These are phyloP conservation scores for Chelon labrosus DNA, from an alignment of 2,797 vertebrate species.

Conservation along the genomic window DNA sequence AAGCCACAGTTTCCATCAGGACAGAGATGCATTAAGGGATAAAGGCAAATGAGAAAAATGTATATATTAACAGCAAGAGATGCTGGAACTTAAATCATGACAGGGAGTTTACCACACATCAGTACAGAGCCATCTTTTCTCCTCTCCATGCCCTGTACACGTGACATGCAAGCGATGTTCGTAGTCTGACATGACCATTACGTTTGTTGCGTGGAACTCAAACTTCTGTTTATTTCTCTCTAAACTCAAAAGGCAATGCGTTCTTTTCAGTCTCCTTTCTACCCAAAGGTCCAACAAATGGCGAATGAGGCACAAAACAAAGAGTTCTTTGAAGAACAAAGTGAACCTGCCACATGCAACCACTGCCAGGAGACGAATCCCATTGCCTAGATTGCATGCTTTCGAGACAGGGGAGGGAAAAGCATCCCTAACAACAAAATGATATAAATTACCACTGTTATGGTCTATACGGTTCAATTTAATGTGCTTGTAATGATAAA, in stretches of 20 bases:
- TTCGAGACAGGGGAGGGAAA: slow-evolving; percentile 70
- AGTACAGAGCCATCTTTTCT: slow-evolving; percentile 1
- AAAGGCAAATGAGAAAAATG: slow-evolving; percentile 60
- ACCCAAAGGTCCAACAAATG: slow-evolving; percentile 69
- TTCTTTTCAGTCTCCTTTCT: slow-evolving; percentile 41
- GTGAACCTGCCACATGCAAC: slow-evolving; percentile 69
- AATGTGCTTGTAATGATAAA: slow-evolving; percentile 91
- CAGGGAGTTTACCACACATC: slow-evolving; percentile 20
- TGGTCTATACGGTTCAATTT: slow-evolving; percentile 89
- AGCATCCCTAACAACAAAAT: slow-evolving; percentile 81
- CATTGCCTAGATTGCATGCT: slow-evolving; percentile 60
- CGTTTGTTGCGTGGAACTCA: slow-evolving; percentile 28
- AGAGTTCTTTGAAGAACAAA: slow-evolving; percentile 80
- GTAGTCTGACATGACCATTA: slow-evolving; percentile 7
- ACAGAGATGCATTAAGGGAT: slow-evolving; percentile 65
- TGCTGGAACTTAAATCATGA: slow-evolving; percentile 22
- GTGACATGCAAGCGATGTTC: background rate
- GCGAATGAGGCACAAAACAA: slow-evolving; percentile 70
- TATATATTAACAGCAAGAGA: slow-evolving; percentile 57
- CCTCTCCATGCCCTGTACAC: background rate
- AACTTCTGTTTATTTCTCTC: slow-evolving; percentile 20
- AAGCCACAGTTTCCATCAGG: slow-evolving; percentile 73
- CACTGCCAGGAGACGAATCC: slow-evolving; percentile 63
- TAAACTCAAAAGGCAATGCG: slow-evolving; percentile 13
- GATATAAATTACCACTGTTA: slow-evolving; percentile 87